Evolutionary conservation across 2,113 vertebrate genomes (phyloP), one percentile per base, ranked within the genome.

Genomic region (Lophura nycthemera): DNA sequence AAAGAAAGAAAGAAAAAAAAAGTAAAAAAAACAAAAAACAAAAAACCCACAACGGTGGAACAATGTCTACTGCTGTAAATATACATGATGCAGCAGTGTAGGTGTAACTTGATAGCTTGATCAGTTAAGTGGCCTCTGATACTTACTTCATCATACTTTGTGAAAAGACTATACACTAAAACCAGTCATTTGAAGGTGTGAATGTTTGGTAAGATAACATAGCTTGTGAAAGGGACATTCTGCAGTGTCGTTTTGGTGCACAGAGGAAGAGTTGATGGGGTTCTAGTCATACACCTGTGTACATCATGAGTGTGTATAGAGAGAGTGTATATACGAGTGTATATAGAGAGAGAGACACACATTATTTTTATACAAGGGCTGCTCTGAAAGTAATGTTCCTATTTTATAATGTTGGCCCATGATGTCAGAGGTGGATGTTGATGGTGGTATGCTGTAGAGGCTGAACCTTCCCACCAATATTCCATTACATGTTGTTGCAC

Each of bases 1-100:
- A 87, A 87, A 88, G 89, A 80, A 63, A 20, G 86, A 89, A 92
- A 52, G 79, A 87, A 88, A 85, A 87, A 87, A 90, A 80, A 69
- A 20, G 60, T 86, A 32, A 19, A 21, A 21, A 60, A 85, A 87
- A 88, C 87, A 80, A 69, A 24, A 60, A 87, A 57, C 10, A 57
- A 57, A 19, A 86, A 74, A 24, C 47, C 15, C 52, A 54, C 72
- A 64, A 92, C 82, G 8, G n/a, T 69, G 74, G 38, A 93, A 61
- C 19, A 34, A 45, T 45, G 73, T 54, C 38, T 73, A 32, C 36
- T 40, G 29, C 76, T 96, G 47, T 45, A 91, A 91, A 77, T 52
- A 42, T 15, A 73, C 25, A 48, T 4, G 38, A 34, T 85, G 45
- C 79, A 89, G 25, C 8, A 38, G 38, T 27, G 45, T 11, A 76